Evolutionary conservation across 1,140 invertebrate genomes (phyloP), one percentile per base, ranked within the genome.

Genomic region (Protaetia brevitarsis): DNA sequence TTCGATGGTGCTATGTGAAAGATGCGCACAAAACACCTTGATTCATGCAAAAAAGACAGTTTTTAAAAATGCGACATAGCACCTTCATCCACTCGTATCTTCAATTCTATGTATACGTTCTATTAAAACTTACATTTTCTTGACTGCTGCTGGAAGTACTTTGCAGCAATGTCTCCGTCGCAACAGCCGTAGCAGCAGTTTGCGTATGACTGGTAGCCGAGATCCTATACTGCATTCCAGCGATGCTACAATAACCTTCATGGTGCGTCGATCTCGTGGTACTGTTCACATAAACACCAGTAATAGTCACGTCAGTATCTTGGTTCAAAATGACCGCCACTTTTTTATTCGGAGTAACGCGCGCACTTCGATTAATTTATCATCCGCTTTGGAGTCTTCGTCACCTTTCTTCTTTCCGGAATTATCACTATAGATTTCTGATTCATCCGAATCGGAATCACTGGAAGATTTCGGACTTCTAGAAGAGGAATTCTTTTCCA

Each of bases 271-370:
- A 91, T 76, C 80, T 83, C 66, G 86, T 92, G 79, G 87, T 88
- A 65, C 83, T 83, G 76, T 89, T 89, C 36, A 89, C 87, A 73
- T 89, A 89, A 59, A 93, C 89, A 21, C 90, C 90, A 1, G 91
- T 93, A 65, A 93, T 92, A 45, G 91, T 94, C 0, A 94, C 90
- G 70, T 93, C 91, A 0, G 91, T 91, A 70, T 93, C 91, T 77
- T 92, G 90, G 73, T 90, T 89, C 6, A 92, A 83, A 71, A 92
- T 89, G 13, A 88, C 84, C 73, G 84, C 79, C 29, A 84, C 80
- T 81, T 89, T 83, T 72, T 85, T 85, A 26, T 82, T 83, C 23
- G 57, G 77, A 13, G 82, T 79, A 3, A n/a, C n/a, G 81, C 74
- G 21, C 80, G 74, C 31, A 80, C 77, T 21, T 87, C 85, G 10